Base-by-base conservation (phyloP, 2,888 invertebrate species). In the Drosophila mercatorum region DNA sequence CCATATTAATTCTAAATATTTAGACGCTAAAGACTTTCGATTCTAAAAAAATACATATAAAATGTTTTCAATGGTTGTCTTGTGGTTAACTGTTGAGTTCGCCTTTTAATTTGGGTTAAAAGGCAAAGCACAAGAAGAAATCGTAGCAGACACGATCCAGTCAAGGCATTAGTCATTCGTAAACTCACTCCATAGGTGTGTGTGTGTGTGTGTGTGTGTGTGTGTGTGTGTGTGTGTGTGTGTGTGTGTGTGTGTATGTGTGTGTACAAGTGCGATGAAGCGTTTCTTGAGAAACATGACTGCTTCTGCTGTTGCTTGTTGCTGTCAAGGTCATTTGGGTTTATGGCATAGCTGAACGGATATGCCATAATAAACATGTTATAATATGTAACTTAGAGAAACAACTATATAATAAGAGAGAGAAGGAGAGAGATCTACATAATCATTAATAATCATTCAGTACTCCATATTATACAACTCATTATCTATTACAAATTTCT, bases 91-190 rank as follows among this genome's bases (percentile, higher is more conserved):
- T 59, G 59, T 53, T 67, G 36, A 40, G 51, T 46, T 49, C 47
- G 58, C 60, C 52, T 78, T 61, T 56, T 44, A 52, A 82, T 82
- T 75, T 88, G 71, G 86, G 69, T 85, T 88, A 85, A 64, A 70
- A 69, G 88, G 68, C 40, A 66, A 53, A 10, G 22, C 28, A 34
- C 14, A 55, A 36, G 3, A 46, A 46, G 40, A 53, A 55, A 17
- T n/a, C 5, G 12, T 2, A 26, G 7, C 51, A 55, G 79, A 63
- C 53, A 40, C 46, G 59, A 40, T 49, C 43, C 59, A 60, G 64
- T 65, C 80, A 41, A 53, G 53, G 55, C 57, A 46, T 81, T 83
- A 73, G 56, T 81, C 68, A 83, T 49, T 44, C 11, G 17, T 28
- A 26, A 61, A 51, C 11, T 34, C 10, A 34, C 52, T 47, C 22